These are phyloP conservation scores for Stramonita haemastoma DNA, from an alignment of 2,888 invertebrate genomes.

Conservation along the genomic window DNA sequence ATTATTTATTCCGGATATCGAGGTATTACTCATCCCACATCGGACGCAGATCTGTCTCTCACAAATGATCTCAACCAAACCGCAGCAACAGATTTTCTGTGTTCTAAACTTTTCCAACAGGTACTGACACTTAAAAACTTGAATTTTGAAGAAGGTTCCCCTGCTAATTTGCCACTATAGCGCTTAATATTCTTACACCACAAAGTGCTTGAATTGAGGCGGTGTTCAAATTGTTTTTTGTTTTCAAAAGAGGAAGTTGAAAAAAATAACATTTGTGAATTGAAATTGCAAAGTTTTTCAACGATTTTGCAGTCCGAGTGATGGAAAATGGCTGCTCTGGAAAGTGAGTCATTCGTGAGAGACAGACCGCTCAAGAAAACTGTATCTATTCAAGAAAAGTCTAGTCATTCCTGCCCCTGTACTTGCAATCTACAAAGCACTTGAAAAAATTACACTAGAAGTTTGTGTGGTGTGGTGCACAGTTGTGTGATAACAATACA, in stretches of 20 bases:
- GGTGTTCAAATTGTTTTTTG: not conserved
- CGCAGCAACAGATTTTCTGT: too few relatives aligned
- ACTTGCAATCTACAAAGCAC: slow-evolving; percentile 21
- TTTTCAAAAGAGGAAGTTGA: not conserved
- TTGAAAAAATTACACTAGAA: not conserved
- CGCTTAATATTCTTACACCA: too few relatives aligned
- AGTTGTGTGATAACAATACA: slow-evolving; percentile 1
- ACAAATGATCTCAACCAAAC: not conserved
- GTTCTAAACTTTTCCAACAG: too few relatives aligned
- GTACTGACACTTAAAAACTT: too few relatives aligned
- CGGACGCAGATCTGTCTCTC: not conserved
- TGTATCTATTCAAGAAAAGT: not conserved
- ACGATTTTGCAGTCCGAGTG: not conserved
- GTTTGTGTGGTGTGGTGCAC: not conserved
- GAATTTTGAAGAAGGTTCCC: too few relatives aligned
- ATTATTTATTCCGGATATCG: not conserved
- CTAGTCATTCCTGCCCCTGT: slow-evolving; percentile 38
- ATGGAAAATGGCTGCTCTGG: not conserved
- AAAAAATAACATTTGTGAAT: not conserved
- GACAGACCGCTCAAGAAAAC: not conserved
- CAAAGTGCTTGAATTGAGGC: too few relatives aligned
- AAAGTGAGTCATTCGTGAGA: not conserved
- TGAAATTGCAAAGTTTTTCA: not conserved
- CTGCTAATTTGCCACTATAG: too few relatives aligned
- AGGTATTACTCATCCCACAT: not conserved